Conservation (phyloP, 2,888 invertebrate species). For the Chaetoderma sp. region DNA sequence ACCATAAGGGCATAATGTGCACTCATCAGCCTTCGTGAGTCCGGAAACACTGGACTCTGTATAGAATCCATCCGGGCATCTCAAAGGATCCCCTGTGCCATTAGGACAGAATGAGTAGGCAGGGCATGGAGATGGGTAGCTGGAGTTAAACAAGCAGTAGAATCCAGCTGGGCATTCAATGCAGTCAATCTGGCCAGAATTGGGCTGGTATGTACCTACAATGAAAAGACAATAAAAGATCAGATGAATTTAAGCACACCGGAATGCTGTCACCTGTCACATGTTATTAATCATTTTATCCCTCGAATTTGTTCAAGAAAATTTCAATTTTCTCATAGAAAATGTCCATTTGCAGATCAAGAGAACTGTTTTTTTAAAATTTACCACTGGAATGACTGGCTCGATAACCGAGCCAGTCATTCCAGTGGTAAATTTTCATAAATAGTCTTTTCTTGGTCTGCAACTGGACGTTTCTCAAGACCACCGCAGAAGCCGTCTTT, state of each 20-base stretch:
- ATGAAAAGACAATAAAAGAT: no score
- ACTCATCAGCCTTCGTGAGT: slow-evolving; percentile 46
- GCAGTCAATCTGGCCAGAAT: slow-evolving; percentile 45
- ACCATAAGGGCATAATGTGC: slow-evolving; percentile 55
- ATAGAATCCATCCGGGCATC: slow-evolving; percentile 62
- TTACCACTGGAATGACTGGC: no score
- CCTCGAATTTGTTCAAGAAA: no score
- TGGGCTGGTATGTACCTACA: slow-evolving; percentile 59
- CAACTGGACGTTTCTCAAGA: no score
- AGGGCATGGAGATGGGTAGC: slow-evolving; percentile 54
- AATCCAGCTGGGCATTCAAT: slow-evolving; percentile 48
- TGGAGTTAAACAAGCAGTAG: slow-evolving; percentile 54
- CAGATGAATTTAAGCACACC: background rate
- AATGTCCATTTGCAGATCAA: no score
- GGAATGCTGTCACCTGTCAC: background rate
- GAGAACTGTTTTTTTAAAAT: no score
- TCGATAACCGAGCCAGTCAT: no score
- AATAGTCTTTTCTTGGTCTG: no score
- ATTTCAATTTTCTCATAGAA: no score
- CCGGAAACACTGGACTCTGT: slow-evolving; percentile 44
- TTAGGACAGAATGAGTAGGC: slow-evolving; percentile 60
- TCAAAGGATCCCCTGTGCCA: slow-evolving; percentile 49
- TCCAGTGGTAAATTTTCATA: no score
- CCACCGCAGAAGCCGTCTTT: no score
- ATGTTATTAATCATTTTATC: no score